A percentile compares a stretch with the other conserved stretches of the same genome.
Evolutionary conservation across 2,888 invertebrate genomes (phyloP).

Genomic region (Acleris literana): DNA sequence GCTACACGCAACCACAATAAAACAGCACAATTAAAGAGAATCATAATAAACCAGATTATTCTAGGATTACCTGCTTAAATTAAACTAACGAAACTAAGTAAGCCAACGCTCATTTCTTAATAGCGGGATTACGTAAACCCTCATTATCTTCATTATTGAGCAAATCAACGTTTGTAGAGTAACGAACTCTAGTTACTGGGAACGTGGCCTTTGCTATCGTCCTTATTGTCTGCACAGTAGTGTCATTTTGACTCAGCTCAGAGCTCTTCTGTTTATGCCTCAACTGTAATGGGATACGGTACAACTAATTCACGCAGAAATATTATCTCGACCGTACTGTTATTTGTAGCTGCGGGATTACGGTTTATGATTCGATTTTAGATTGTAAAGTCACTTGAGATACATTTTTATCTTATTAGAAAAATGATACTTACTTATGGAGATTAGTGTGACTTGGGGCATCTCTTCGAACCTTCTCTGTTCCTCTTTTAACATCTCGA

Average conservation of each 20-base stretch:
- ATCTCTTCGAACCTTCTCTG: conserved; percentile 51
- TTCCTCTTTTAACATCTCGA: conserved; percentile 57
- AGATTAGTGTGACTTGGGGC: conserved; percentile 55
- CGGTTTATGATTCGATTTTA: not conserved
- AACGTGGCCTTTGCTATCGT: too few species aligned
- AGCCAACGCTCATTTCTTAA: not conserved
- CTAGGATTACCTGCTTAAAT: not conserved
- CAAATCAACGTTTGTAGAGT: not conserved
- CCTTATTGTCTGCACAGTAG: too few species aligned
- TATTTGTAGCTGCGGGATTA: not conserved
- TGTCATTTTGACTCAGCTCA: too few species aligned
- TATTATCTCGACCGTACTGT: not conserved
- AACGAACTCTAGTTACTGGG: not conserved
- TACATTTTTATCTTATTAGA: too few species aligned
- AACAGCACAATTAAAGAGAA: not conserved
- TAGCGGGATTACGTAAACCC: not conserved
- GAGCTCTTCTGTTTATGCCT: too few species aligned
- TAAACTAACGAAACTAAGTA: not conserved
- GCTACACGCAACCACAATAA: too few species aligned
- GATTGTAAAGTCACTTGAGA: too few species aligned
- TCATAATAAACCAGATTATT: not conserved
- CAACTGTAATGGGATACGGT: not conserved
- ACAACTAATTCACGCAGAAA: not conserved
- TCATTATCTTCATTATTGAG: not conserved
- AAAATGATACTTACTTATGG: conserved; percentile 55